These are phyloP conservation scores for Dendrocincla fuliginosa DNA, from an alignment of 2,797 vertebrate species.

Conservation along the genomic window DNA sequence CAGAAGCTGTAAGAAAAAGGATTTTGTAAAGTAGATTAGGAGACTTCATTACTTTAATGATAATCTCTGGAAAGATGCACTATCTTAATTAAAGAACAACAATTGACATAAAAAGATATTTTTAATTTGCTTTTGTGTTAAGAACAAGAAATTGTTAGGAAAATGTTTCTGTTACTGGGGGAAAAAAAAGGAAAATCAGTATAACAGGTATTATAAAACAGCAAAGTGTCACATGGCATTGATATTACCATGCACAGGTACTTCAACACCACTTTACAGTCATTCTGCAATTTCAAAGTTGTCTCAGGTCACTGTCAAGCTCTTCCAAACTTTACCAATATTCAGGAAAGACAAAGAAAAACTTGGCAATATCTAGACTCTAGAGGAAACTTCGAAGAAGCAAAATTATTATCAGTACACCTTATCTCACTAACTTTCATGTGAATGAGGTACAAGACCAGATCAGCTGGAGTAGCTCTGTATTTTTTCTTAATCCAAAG, in stretches of 20 bases:
- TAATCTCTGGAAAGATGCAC: background rate
- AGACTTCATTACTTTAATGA: background rate
- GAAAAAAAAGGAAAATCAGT: background rate
- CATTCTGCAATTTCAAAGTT: background rate
- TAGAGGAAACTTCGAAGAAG: background rate
- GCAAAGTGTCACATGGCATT: background rate
- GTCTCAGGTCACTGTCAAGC: background rate
- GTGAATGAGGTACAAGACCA: background rate
- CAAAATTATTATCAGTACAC: background rate
- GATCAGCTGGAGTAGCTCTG: background rate
- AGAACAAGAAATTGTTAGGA: background rate
- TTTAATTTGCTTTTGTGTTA: background rate
- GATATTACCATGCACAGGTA: background rate
- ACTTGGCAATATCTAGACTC: background rate
- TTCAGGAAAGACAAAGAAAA: background rate
- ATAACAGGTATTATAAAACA: background rate
- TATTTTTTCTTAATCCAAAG: background rate
- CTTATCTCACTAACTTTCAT: background rate
- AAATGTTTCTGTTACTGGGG: background rate
- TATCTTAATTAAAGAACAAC: background rate
- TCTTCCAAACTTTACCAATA: background rate
- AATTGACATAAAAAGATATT: background rate
- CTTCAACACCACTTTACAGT: background rate
- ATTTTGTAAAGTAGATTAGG: background rate
- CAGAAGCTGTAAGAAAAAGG: background rate